A percentile compares a stretch with the other conserved stretches of the same genome.
These are phyloP conservation scores for Drosophila kurseongensis DNA, from an alignment of 1,140 invertebrate species.

Conservation along the genomic window DNA sequence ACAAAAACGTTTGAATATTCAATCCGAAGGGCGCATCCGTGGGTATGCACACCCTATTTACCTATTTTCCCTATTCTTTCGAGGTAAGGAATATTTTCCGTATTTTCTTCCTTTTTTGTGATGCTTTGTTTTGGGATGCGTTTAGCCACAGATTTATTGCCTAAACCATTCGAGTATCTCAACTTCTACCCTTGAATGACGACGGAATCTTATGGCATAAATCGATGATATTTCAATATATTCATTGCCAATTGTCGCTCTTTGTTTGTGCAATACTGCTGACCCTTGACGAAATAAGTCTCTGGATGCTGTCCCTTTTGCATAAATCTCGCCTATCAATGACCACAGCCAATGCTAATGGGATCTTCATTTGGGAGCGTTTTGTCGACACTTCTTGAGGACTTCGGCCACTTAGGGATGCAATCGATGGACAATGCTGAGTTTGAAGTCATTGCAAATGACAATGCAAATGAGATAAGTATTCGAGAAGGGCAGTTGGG, in stretches of 20 bases:
- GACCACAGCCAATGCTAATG: constrained; percentile 52
- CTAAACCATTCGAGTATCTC: constrained; percentile 28
- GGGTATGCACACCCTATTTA: constrained; percentile 43
- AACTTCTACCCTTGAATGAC: constrained; percentile 48
- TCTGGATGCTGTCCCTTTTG: constrained; percentile 23
- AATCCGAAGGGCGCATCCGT: constrained; percentile 30
- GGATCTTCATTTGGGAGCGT: constrained; percentile 43
- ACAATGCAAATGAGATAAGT: constrained; percentile 69
- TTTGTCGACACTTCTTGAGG: constrained; percentile 48
- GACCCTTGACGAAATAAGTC: constrained; percentile 43
- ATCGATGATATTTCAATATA: constrained; percentile 71
- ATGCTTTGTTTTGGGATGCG: constrained; percentile 59
- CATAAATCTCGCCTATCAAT: constrained; percentile 42
- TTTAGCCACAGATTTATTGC: constrained; percentile 78
- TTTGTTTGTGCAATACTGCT: constrained; percentile 46
- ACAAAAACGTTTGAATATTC: constrained; percentile 75
- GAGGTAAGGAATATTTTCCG: constrained; percentile 19
- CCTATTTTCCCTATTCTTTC: constrained; percentile 1
- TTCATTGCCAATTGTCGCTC: constrained; percentile 41
- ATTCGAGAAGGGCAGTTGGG: constrained; percentile 23
- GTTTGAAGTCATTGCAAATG: constrained; percentile 36
- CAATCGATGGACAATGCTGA: constrained; percentile 23
- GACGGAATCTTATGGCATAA: neutral
- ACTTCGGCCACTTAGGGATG: constrained; percentile 28
- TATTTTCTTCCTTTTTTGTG: constrained; percentile 63